These are phyloP conservation scores for Pseudomyrmex flavicornis DNA, from an alignment of 1,140 invertebrate genomes.

Conservation along the genomic window DNA sequence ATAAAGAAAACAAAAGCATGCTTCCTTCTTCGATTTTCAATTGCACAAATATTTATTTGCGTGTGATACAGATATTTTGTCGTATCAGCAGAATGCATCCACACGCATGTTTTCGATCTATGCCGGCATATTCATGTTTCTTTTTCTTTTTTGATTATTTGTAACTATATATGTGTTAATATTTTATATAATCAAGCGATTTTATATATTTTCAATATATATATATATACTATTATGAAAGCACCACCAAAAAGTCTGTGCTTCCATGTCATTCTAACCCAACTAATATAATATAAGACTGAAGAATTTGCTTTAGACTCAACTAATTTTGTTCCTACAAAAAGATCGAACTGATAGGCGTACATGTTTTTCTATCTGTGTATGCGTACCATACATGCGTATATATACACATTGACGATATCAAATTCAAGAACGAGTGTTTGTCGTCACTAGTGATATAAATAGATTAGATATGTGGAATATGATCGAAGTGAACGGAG, in stretches of 20 bases:
- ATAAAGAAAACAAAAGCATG: background rate
- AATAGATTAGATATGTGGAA: slow-evolving; percentile 10
- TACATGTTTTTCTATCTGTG: background rate
- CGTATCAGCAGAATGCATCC: slow-evolving; percentile 77
- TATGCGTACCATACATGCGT: background rate
- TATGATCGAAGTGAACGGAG: background rate
- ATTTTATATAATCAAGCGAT: slow-evolving; percentile 53
- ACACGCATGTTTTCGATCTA: slow-evolving; percentile 82
- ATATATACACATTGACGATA: background rate
- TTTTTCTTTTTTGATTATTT: slow-evolving; percentile 45
- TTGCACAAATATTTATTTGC: slow-evolving; percentile 49
- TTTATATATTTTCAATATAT: background rate
- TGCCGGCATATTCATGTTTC: slow-evolving; percentile 84
- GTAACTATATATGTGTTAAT: slow-evolving; percentile 49
- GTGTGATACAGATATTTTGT: slow-evolving; percentile 66
- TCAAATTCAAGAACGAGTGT: background rate
- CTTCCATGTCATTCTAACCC: slow-evolving; percentile 75
- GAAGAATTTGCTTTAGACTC: slow-evolving; percentile 61
- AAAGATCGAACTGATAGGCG: slow-evolving; percentile 30
- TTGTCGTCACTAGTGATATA: background rate
- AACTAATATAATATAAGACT: slow-evolving; percentile 68
- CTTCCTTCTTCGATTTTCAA: background rate
- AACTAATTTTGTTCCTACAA: slow-evolving; percentile 59
- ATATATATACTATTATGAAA: slow-evolving; percentile 47
- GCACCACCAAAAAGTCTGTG: slow-evolving; percentile 70